phyloP scores from a whole-genome alignment of 2,113 vertebrate genomes.

The Chloroceryle aenea region DNA sequence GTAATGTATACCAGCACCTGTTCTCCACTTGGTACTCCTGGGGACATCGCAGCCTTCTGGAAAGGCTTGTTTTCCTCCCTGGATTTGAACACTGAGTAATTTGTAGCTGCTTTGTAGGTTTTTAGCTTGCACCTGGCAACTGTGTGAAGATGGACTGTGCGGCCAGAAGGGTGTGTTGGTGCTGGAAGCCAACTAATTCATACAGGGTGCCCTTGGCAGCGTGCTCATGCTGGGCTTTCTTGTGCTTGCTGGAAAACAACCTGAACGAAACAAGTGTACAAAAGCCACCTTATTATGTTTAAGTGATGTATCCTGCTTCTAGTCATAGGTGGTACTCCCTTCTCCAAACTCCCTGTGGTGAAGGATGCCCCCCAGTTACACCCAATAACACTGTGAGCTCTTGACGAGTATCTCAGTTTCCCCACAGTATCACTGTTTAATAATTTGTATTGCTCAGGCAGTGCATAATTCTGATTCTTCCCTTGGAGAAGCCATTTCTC shows the following conservation, averaged over 20 bases:
- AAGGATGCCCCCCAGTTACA: background rate
- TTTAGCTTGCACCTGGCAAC: background rate
- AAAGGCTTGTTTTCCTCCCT: constrained; percentile 4
- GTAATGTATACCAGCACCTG: background rate
- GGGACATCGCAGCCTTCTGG: background rate
- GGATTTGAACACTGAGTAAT: background rate
- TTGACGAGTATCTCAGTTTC: background rate
- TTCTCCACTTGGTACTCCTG: background rate
- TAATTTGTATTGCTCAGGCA: background rate
- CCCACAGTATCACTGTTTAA: background rate
- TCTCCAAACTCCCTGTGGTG: background rate
- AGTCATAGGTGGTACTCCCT: background rate
- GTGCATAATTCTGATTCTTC: background rate
- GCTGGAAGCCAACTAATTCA: background rate
- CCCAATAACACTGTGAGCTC: background rate
- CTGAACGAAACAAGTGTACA: background rate
- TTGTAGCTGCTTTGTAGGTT: constrained; percentile 1
- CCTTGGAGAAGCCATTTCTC: background rate
- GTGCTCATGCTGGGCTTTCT: background rate
- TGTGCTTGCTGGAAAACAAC: background rate
- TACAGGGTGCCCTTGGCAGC: background rate
- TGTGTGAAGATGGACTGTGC: background rate
- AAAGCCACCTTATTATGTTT: background rate
- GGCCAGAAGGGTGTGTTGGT: background rate
- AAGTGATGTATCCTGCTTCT: background rate